Base-by-base conservation (phyloP, 2,113 vertebrate species). In the Alethe castanea region DNA sequence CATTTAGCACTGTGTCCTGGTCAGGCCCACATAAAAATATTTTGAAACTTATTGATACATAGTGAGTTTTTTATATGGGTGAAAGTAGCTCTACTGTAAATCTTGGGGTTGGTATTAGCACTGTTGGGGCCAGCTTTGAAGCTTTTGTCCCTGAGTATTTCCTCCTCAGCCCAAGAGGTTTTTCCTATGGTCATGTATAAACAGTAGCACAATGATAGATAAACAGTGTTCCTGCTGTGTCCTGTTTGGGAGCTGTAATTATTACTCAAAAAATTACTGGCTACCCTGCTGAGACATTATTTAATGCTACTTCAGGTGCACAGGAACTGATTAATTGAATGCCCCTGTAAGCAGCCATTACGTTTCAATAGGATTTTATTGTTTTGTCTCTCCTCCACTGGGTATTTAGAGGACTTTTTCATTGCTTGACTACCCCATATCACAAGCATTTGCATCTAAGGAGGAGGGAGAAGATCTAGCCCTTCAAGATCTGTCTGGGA, bases 261-360 rank as follows among this genome's bases (percentile, higher is more conserved):
- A 95, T 81, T 82, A 74, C 89, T 95, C 80, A 94, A 53, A 59
- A 80, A 67, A 90, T 94, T 77, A 82, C 69, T 90, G 74, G 14
- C 33, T 56, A 78, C 19, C 86, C 89, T 79, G 83, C 70, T 82
- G 86, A 38, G 52, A 54, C 48, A 69, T 44, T 91, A 82, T 81
- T 93, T 85, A 62, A 60, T 82, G 45, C 95, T 95, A 71, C 74
- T 64, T 94, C 60, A 50, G 90, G 88, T 86, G 67, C 67, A 78
- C 52, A 74, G 60, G 78, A 83, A 74, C 71, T 94, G 77, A 91
- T 95, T 92, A 92, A 92, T 56, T 90, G 65, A 95, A 88, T 61
- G 35, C 53, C 31, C 53, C 47, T 81, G 33, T 85, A 81, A 91
- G 86, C 47, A 89, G 66, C 64, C 70, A 50, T 42, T 84, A 9